These are phyloP conservation scores for Sipha flava DNA, from an alignment of 1,140 invertebrate genomes.

Conservation along the genomic window DNA sequence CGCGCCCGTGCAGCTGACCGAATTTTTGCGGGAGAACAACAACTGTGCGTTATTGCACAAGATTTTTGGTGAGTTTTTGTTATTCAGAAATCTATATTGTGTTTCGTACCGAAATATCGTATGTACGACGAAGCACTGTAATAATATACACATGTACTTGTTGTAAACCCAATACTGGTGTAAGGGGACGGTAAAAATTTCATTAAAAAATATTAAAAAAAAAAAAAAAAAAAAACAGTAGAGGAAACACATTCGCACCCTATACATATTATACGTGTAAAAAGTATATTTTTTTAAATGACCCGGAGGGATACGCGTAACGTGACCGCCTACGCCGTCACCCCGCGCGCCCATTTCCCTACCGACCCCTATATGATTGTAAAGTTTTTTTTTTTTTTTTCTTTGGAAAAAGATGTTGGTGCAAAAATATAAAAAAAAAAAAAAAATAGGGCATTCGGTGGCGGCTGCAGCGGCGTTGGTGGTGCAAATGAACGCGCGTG, in stretches of 20 bases:
- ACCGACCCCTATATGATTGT: not conserved
- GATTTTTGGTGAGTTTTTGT: not conserved
- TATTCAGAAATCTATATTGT: conserved; percentile 5
- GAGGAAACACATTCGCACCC: not conserved
- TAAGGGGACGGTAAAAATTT: conserved; percentile 4
- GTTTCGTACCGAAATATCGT: not conserved
- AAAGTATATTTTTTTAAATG: conserved; percentile 7
- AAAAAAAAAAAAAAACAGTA: not conserved
- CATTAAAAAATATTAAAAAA: conserved; percentile 28
- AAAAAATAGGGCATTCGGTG: not conserved
- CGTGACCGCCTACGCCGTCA: not conserved
- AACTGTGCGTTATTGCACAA: conserved; percentile 5
- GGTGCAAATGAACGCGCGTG: not conserved
- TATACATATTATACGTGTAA: not conserved
- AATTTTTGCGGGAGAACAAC: not conserved
- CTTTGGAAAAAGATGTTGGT: not conserved
- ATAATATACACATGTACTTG: not conserved
- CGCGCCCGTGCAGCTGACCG: not conserved
- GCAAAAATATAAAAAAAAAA: not conserved
- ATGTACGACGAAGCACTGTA: not conserved
- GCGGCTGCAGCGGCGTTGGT: not conserved
- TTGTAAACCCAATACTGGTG: not conserved
- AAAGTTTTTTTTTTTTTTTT: not conserved
- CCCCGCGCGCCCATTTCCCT: not conserved
- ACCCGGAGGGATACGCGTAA: not conserved